phyloP scores from a whole-genome alignment of 2,797 vertebrate genomes.

The Oreochromis grahami region DNA sequence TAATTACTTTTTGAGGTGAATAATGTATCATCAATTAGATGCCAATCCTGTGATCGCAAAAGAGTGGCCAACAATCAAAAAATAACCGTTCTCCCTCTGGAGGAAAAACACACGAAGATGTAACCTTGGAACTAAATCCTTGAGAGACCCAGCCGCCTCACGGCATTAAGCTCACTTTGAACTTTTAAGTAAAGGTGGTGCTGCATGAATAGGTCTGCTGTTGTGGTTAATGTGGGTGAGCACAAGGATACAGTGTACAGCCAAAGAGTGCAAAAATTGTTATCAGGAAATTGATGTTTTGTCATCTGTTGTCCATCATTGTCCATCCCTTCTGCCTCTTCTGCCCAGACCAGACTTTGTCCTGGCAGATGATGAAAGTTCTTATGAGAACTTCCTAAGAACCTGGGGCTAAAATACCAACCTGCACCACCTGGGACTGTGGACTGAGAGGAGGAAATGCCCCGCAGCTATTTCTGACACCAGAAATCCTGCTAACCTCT shows the following conservation, averaged over 20 bases:
- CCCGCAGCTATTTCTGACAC: not conserved
- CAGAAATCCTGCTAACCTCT: not conserved
- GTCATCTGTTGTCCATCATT: not conserved
- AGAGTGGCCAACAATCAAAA: not conserved
- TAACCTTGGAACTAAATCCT: not conserved
- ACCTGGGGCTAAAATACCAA: not conserved
- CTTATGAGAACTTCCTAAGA: not conserved
- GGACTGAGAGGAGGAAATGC: not conserved
- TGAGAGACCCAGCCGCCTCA: not conserved
- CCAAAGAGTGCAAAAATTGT: not conserved
- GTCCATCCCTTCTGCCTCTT: not conserved
- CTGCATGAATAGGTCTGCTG: not conserved
- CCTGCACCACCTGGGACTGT: constrained; percentile 9
- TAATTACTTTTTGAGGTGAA: not conserved
- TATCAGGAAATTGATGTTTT: not conserved
- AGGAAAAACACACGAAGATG: constrained; percentile 45
- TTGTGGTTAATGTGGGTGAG: not conserved
- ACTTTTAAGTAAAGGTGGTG: not conserved
- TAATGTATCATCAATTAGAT: not conserved
- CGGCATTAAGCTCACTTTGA: not conserved
- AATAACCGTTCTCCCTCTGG: constrained; percentile 31
- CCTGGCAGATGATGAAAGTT: not conserved
- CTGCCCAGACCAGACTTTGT: not conserved
- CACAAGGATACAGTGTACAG: not conserved
- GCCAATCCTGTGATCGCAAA: not conserved